These are phyloP conservation scores for Synodontis membranacea DNA, from an alignment of 2,113 vertebrate genomes.

Conservation along the genomic window DNA sequence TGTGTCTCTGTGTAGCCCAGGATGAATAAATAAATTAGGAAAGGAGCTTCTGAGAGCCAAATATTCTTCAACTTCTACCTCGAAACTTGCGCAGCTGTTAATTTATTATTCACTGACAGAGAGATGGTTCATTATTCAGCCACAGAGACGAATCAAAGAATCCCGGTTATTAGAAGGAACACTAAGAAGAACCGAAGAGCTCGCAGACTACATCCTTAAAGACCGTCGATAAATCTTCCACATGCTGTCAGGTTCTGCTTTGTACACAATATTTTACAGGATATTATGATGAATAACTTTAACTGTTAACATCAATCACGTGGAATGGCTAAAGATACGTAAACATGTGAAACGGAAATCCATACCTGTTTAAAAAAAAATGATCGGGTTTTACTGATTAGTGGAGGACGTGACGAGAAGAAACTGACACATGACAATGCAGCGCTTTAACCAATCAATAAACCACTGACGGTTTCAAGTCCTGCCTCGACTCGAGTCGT, in stretches of 20 bases:
- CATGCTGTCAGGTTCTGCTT: background rate
- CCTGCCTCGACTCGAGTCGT: background rate
- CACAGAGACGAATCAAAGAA: constrained; percentile 16
- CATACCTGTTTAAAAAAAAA: background rate
- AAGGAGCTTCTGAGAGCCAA: background rate
- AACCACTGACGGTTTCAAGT: background rate
- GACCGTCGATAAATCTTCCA: constrained; percentile 7
- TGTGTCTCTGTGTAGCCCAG: background rate
- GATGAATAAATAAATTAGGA: constrained; percentile 5
- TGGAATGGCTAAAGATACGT: too few species aligned
- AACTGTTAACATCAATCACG: background rate
- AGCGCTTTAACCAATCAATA: background rate
- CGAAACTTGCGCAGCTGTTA: background rate
- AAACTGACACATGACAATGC: background rate
- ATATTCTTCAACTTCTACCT: background rate
- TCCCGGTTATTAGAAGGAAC: constrained; percentile 3
- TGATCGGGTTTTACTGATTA: background rate
- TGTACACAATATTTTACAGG: background rate
- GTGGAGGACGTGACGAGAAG: background rate
- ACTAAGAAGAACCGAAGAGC: background rate
- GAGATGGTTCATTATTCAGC: constrained; percentile 5
- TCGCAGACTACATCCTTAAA: background rate
- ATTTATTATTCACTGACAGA: constrained; percentile 16
- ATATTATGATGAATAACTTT: constrained; percentile 22
- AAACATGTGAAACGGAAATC: background rate